Base-by-base conservation (phyloP, 2,113 vertebrate genomes). In the Microtus richardsoni region DNA sequence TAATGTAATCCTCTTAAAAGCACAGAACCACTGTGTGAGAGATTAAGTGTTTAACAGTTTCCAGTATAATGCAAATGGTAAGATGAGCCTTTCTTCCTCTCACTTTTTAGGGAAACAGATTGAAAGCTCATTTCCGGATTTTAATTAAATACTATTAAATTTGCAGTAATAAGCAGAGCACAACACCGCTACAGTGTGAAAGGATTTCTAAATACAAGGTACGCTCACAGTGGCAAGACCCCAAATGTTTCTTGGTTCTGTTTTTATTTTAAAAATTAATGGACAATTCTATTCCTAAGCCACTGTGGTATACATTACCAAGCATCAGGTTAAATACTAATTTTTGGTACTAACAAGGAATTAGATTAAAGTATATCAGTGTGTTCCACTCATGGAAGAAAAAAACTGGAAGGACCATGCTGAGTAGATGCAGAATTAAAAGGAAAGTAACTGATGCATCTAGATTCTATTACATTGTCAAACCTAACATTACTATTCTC, bases 1-100 rank as follows among this genome's bases (percentile, higher is more conserved):
- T 98, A 98, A 95, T 96, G 97, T 98, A 98, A 98, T 98, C 98
- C 95, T 98, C 96, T 98, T 98, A 98, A 98, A 98, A 98, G 92
- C 97, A 97, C 91, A 97, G 95, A 98, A 96, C 52, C 77, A 87
- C 96, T 97, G 89, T 92, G 96, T 21, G 74, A 98, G 97, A 98
- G 97, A 98, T 98, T 98, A 98, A 96, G 80, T 33, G 2, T 97
- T 94, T 98, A 98, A 98, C 89, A 96, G 90, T 96, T 97, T 97
- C 92, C 93, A 97, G 44, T 88, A 96, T 94, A 98, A 96, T 95
- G 88, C 93, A 97, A 98, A 94, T 12, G 9, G 41, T 91, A 97
- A 98, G 54, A 97, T 97, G 88, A 98, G 97, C n/a, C 88, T 88
- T 36, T 73, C n/a, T 71, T n/a, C 30, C 60, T 14, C 30, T 16